Evolutionary conservation across 1,140 invertebrate species (phyloP), one percentile per base, ranked within the genome.

Genomic region (Aricia agestis): DNA sequence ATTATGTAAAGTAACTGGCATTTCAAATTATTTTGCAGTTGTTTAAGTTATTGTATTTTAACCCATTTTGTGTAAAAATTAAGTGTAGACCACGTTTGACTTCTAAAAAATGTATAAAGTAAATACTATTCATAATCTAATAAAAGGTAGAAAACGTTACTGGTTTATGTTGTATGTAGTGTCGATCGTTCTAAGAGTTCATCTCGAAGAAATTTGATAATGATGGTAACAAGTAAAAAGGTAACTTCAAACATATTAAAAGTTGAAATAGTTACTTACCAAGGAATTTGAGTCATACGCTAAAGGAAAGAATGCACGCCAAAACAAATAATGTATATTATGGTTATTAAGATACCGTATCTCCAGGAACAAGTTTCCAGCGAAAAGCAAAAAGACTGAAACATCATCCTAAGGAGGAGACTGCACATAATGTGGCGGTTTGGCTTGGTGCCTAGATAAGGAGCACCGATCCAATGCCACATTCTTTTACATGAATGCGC

Each of bases 371-470:
- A 19, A 61, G 59, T 19, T 68, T 36, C 36, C 57, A 18, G 41
- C 13, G 36, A 32, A 67, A 61, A 71, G 19, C 52, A 67, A 78
- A 74, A 78, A 69, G 71, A 68, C 74, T 76, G 78, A 77, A 82
- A 79, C 72, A 77, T 73, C 74, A 81, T 80, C 76, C 77, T 83
- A 83, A 78, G 76, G 76, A 80, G 77, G 76, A 76, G 63, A 71
- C 74, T 74, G 74, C 76, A 79, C 74, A 83, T 82, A 82, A 83
- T 81, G 74, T 72, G 73, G 75, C 70, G 80, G 79, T 80, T 86
- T 86, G 83, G 84, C 85, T 78, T 76, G 73, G 76, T 86, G 85
- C 84, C 84, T 83, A 80, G 83, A 84, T 80, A 79, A 78, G 77
- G 79, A 81, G 77, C 78, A 65, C 72, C 78, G 76, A 79, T 83